Conservation (phyloP, 92 coral and sea anemone genomes). For the Zoanthus sansibaricus region DNA sequence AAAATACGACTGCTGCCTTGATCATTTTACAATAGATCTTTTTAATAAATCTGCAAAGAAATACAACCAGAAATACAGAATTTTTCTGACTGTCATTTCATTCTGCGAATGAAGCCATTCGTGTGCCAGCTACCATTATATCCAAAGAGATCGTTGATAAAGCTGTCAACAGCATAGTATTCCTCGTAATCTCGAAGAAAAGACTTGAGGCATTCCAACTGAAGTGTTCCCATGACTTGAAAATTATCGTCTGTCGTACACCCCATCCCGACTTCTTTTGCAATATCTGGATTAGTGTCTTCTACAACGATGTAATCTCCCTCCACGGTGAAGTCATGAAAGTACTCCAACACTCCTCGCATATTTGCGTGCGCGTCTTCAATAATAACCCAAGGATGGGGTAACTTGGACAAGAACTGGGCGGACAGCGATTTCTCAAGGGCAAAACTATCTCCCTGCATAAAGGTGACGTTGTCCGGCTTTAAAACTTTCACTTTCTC, state of each 20-base stretch:
- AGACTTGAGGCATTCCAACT: constrained; percentile 16
- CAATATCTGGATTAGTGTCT: constrained; percentile 12
- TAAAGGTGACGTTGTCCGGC: constrained; percentile 46
- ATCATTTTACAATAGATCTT: too few relatives aligned
- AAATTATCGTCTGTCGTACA: background rate
- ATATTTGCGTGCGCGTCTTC: constrained; percentile 59
- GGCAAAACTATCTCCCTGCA: constrained; percentile 20
- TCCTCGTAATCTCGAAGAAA: constrained; percentile 6
- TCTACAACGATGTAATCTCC: too few relatives aligned
- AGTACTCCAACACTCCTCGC: constrained; percentile 40
- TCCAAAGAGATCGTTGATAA: constrained; percentile 48
- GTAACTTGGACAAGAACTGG: constrained; percentile 38
- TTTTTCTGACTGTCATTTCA: too few relatives aligned
- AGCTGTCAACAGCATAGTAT: background rate
- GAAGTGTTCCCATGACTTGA: constrained; percentile 18
- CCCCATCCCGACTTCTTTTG: background rate
- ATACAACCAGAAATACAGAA: too few relatives aligned
- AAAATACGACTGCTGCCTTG: too few relatives aligned
- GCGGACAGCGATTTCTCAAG: constrained; percentile 40
- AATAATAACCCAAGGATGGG: constrained; percentile 56
- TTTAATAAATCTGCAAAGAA: too few relatives aligned
- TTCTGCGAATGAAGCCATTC: constrained; percentile 11
- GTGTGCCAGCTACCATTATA: constrained; percentile 53
- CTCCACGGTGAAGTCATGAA: constrained; percentile 24
- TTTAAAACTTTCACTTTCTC: constrained; percentile 44